phyloP scores from a whole-genome alignment of 92 coral and sea anemone genomes.

The Galaxea fascicularis region DNA sequence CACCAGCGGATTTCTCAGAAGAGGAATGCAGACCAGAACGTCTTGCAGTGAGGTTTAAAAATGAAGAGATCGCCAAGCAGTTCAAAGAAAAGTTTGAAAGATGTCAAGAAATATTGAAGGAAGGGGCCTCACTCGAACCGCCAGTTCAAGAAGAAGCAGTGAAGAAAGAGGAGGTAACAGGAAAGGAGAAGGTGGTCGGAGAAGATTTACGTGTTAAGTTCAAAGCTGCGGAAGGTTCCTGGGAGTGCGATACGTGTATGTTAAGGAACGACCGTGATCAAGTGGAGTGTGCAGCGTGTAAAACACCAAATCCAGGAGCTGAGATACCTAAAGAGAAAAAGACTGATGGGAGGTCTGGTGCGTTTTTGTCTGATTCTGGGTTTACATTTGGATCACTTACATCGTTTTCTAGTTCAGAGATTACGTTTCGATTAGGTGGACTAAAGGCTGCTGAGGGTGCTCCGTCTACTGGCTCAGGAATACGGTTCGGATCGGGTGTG shows the following conservation, averaged over 20 bases:
- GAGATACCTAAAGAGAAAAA: slow-evolving; percentile 6
- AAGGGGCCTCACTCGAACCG: neutral
- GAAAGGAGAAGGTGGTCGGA: too few relatives aligned
- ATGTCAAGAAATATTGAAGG: slow-evolving; percentile 44
- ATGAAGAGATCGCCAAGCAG: slow-evolving; percentile 73
- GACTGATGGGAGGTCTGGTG: neutral
- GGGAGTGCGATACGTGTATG: slow-evolving; percentile 75
- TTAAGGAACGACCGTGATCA: slow-evolving; percentile 54
- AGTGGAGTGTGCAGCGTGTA: slow-evolving; percentile 67
- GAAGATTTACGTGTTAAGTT: slow-evolving; percentile 52
- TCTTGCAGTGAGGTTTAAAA: slow-evolving; percentile 89
- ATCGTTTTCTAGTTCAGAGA: neutral
- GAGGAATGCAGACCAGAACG: slow-evolving; percentile 82
- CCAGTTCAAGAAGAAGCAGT: neutral
- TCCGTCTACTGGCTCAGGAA: neutral
- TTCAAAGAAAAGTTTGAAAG: slow-evolving; percentile 88
- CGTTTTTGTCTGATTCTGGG: neutral
- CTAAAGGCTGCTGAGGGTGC: slow-evolving; percentile 6
- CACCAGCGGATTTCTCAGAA: slow-evolving; percentile 91
- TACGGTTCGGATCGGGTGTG: slow-evolving; percentile 12
- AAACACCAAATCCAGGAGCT: slow-evolving; percentile 46
- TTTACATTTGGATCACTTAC: slow-evolving; percentile 20
- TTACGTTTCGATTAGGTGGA: neutral
- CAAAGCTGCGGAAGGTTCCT: slow-evolving; percentile 62
- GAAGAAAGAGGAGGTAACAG: neutral